These are phyloP conservation scores for Rallus limicola DNA, from an alignment of 2,113 vertebrate species.

Conservation along the genomic window DNA sequence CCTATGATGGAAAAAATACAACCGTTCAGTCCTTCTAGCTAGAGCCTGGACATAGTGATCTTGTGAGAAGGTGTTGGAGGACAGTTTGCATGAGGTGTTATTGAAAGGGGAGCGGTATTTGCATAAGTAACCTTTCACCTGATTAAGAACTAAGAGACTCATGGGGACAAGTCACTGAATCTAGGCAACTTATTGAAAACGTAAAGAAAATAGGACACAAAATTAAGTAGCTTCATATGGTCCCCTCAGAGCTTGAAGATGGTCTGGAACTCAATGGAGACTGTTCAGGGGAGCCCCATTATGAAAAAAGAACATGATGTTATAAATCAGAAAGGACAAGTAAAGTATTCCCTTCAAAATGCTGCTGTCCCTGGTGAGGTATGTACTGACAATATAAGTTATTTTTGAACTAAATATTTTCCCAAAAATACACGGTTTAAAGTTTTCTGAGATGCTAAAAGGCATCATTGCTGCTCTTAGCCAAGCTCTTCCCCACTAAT, in stretches of 20 bases:
- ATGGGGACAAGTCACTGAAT: background rate
- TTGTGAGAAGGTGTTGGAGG: background rate
- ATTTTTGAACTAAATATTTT: background rate
- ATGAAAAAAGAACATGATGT: background rate
- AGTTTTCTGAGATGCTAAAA: background rate
- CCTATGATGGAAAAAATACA: background rate
- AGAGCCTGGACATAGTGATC: background rate
- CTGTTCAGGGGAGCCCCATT: background rate
- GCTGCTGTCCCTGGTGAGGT: background rate
- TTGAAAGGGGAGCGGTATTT: background rate
- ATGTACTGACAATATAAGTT: background rate
- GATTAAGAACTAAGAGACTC: background rate
- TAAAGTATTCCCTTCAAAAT: background rate
- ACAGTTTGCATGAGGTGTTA: background rate
- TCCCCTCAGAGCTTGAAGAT: background rate
- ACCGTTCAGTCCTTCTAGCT: background rate
- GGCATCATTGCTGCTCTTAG: background rate
- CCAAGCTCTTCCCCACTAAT: background rate
- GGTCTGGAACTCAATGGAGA: background rate
- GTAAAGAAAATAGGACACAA: background rate
- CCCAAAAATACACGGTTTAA: background rate
- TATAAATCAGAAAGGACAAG: background rate
- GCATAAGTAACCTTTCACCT: background rate
- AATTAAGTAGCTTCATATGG: background rate
- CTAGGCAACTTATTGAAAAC: background rate